Evolutionary conservation across 2,888 invertebrate genomes (phyloP), one percentile per base, ranked within the genome.

Genomic region (Diabrotica balteata): DNA sequence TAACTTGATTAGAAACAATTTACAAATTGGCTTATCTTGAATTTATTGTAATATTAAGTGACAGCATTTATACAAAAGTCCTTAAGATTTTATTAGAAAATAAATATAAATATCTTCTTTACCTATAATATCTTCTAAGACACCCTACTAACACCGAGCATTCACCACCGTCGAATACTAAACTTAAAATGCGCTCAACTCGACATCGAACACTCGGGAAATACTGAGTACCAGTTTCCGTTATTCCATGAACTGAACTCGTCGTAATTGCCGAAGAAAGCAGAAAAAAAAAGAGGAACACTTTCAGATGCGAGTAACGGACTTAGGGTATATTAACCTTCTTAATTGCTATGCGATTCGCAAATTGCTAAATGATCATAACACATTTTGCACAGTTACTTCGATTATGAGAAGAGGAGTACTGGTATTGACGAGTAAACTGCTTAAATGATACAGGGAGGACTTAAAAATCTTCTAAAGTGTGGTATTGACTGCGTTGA

Each of bases 251-350:
- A 55, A n/a, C n/a, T 44, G n/a, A 11, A 55, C 46, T 43, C 42
- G 50, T 43, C 32, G 44, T 51, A 58, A 57, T 58, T 58, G 63
- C 32, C 32, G 11, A 47, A 45, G 57, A 57, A 44, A 8, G 46
- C 45, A 44, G 8, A 11, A 9, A 45, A 11, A 63, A 63, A 42
- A 47, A 63, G 50, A 50, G 53, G 22, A 62, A 54, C 42, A 57
- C 63, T 49, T 55, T 44, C 43, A 43, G 63, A 44, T 51, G 5
- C n/a, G 45, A 57, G n/a, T 63, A 63, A 63, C 63, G 63, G 63
- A 22, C 44, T 44, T 32, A 8, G 22, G 8, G 53, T 43, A 52
- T 60, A 46, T 62, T 62, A 46, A 47, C 59, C 59, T 59, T 58
- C 17, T 46, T 59, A 43, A 59, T 50, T 50, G 32, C 32, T 42